phyloP scores from a whole-genome alignment of 2,888 invertebrate species.

The Xanthia togata region DNA sequence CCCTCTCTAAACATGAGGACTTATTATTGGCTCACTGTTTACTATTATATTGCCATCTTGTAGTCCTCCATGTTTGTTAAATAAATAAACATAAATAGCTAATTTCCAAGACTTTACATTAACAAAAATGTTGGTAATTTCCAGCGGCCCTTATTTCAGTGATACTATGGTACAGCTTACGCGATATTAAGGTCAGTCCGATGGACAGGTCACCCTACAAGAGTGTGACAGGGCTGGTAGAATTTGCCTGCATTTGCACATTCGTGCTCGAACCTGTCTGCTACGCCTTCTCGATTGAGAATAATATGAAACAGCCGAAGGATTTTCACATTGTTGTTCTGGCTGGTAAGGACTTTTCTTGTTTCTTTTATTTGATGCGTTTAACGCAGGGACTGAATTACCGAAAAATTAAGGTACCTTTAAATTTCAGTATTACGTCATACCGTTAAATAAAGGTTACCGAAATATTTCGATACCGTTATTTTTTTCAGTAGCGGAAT shows the following conservation, averaged over 20 bases:
- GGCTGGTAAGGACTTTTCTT: conserved; percentile 65
- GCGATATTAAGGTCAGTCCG: conserved; percentile 13
- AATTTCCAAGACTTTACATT: too few relatives aligned
- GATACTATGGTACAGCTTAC: conserved; percentile 71
- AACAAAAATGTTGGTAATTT: not conserved
- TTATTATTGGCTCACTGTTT: too few relatives aligned
- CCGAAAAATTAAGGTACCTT: too few relatives aligned
- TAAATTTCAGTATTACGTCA: too few relatives aligned
- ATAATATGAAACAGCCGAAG: conserved; percentile 75
- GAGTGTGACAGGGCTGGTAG: conserved; percentile 65
- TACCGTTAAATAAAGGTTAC: too few relatives aligned
- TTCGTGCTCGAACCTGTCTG: conserved; percentile 87
- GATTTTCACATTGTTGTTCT: conserved; percentile 71
- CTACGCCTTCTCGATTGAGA: conserved; percentile 76
- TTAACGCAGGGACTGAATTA: too few relatives aligned
- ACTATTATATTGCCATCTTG: too few relatives aligned
- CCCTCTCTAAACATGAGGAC: too few relatives aligned
- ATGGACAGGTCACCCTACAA: conserved; percentile 65
- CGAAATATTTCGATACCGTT: too few relatives aligned
- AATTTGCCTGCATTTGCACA: conserved; percentile 88
- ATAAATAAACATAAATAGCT: too few relatives aligned
- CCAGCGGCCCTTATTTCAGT: conserved; percentile 39
- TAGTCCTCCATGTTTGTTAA: too few relatives aligned
- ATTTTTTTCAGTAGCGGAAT: too few relatives aligned
- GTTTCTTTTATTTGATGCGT: not conserved